phyloP scores from a whole-genome alignment of 2,113 vertebrate genomes.

The Gymnogyps californianus region DNA sequence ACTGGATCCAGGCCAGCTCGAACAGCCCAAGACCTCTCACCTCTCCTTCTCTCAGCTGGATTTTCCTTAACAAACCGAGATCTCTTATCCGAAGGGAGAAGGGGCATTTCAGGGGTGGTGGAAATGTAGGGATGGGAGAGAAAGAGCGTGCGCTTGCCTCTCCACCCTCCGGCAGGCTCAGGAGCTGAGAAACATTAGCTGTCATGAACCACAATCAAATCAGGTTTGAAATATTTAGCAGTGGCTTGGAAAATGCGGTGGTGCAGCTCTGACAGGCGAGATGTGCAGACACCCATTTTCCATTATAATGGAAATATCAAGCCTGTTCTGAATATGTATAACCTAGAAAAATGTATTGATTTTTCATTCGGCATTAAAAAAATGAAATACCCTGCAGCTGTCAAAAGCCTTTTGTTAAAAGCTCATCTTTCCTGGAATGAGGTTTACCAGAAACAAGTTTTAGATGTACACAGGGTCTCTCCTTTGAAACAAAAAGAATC shows the following conservation, averaged over 20 bases:
- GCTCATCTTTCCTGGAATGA: conserved; percentile 92
- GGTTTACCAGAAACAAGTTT: conserved; percentile 91
- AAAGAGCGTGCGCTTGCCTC: conserved; percentile 17
- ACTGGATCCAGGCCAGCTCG: conserved; percentile 2
- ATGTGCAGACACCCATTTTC: conserved; percentile 86
- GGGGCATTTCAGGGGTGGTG: conserved; percentile 37
- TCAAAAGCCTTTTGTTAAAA: conserved; percentile 98
- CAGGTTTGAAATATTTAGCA: conserved; percentile 98
- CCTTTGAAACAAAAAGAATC: conserved; percentile 63
- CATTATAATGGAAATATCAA: conserved; percentile 90
- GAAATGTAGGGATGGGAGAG: conserved; percentile 39
- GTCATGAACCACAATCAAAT: conserved; percentile 97
- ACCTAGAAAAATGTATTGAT: conserved; percentile 98
- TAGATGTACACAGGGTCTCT: conserved; percentile 89
- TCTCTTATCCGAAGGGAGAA: conserved; percentile 29
- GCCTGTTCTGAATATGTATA: conserved; percentile 97
- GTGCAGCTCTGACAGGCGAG: conserved; percentile 93
- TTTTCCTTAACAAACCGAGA: conserved; percentile 43
- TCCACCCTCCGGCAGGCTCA: conserved; percentile 70
- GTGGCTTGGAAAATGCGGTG: conserved; percentile 94
- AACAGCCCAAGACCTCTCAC: background rate
- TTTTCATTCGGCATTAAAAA: conserved; percentile 93
- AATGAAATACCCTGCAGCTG: conserved; percentile 98
- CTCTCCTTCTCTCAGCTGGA: background rate
- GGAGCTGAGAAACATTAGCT: conserved; percentile 83